Conservation (phyloP, 2,797 vertebrate species). For the Babyrousa celebensis region DNA sequence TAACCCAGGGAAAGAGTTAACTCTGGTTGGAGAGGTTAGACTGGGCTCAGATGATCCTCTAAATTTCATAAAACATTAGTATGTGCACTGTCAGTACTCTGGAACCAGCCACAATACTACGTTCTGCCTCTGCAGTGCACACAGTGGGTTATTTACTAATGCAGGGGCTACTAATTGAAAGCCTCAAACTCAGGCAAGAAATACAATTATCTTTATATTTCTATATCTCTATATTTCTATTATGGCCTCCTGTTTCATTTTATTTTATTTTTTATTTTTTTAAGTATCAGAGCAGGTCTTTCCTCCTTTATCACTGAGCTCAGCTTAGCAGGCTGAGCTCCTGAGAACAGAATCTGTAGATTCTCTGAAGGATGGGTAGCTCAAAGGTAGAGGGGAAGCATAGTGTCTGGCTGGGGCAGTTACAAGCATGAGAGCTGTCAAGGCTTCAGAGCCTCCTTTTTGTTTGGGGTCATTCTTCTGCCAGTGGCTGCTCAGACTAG, state of each 20-base stretch:
- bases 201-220: not conserved
- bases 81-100: not conserved
- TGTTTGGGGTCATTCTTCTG: not conserved
- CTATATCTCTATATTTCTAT: not conserved
- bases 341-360: not conserved
- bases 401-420: not conserved
- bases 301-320: not conserved
- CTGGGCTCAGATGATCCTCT: not conserved
- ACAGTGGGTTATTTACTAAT: not conserved
- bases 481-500: fast-evolving
- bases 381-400: too few relatives aligned
- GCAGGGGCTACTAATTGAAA: not conserved
- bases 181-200: not conserved
- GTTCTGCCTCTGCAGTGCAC: not conserved
- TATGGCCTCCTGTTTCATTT: not conserved
- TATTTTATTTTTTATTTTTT: not conserved
- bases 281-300: not conserved
- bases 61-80: not conserved
- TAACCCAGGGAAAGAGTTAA: not conserved
- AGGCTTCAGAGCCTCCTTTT: not conserved
- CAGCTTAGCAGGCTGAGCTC: too few relatives aligned
- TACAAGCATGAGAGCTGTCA: fast-evolving
- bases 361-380: not conserved
- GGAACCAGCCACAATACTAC: not conserved
- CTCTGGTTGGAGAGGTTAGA: not conserved